Evolutionary conservation across 2,797 vertebrate genomes (phyloP).

Genomic region (Sebastes nivosus): DNA sequence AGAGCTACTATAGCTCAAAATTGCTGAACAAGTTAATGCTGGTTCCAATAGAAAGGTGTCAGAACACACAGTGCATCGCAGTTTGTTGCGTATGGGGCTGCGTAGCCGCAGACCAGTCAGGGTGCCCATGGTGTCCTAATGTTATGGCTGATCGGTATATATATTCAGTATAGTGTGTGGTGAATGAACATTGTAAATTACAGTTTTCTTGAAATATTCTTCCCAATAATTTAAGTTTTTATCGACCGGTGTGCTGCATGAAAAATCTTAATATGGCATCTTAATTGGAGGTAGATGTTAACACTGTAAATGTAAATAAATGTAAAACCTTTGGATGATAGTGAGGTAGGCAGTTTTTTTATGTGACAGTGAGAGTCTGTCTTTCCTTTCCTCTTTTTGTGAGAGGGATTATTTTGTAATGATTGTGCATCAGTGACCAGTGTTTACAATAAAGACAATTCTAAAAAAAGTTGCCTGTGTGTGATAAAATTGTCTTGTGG

Average conservation of each 20-base stretch:
- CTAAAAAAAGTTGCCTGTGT: conserved; percentile 18
- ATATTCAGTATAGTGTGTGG: background rate
- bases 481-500: background rate
- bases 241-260: background rate
- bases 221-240: background rate
- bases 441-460: conserved; percentile 71
- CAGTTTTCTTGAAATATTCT: background rate
- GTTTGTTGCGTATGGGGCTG: too few relatives aligned
- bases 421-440: conserved; percentile 7
- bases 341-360: background rate
- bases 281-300: background rate
- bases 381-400: background rate
- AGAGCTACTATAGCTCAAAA: too few relatives aligned
- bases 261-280: background rate
- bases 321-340: background rate
- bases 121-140: too few relatives aligned
- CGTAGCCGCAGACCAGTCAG: too few relatives aligned
- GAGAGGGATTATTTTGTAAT: conserved; percentile 17
- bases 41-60: too few relatives aligned
- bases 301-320: too few relatives aligned
- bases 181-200: background rate
- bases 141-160: too few relatives aligned
- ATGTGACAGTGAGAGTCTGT: conserved; percentile 23
- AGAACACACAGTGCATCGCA: too few relatives aligned
- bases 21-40: too few relatives aligned